These are phyloP conservation scores for Pandemis heparana DNA, from an alignment of 2,888 invertebrate genomes.

Conservation along the genomic window DNA sequence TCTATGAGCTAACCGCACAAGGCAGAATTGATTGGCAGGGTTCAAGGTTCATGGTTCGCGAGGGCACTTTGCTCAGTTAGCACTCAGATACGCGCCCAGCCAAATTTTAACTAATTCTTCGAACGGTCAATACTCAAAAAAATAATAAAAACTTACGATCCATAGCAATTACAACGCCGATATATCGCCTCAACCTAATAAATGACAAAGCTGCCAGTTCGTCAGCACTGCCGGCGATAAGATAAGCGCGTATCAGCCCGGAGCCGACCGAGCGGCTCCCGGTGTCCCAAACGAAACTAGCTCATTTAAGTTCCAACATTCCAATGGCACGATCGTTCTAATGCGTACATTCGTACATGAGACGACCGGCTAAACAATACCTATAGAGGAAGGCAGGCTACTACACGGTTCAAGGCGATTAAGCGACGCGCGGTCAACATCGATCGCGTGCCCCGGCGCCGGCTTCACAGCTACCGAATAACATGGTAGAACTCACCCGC, in stretches of 20 bases:
- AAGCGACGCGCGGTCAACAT: not conserved
- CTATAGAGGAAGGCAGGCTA: not conserved
- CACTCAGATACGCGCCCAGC: too few relatives aligned
- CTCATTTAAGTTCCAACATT: constrained; percentile 44
- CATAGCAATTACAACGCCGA: constrained; percentile 58
- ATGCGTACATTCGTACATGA: constrained; percentile 19
- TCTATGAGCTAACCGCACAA: not conserved
- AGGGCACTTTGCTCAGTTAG: too few relatives aligned
- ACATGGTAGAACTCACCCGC: constrained; percentile 69
- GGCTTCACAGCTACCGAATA: not conserved
- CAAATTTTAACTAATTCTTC: too few relatives aligned
- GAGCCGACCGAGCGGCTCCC: constrained; percentile 48
- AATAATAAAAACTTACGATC: constrained; percentile 61
- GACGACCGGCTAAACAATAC: constrained; percentile 8
- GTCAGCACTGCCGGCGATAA: constrained; percentile 63
- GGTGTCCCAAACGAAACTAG: constrained; percentile 1
- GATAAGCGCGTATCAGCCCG: constrained; percentile 60
- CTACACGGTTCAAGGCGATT: not conserved
- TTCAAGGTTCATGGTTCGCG: too few relatives aligned
- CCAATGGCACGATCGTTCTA: constrained; percentile 10
- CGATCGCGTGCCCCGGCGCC: not conserved
- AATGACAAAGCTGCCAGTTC: constrained; percentile 60
- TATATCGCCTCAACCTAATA: constrained; percentile 57
- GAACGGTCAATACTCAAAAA: constrained; percentile 7
- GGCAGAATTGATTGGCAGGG: not conserved